These are phyloP conservation scores for Cheilosia grossa DNA, from an alignment of 2,888 invertebrate species.

Conservation along the genomic window DNA sequence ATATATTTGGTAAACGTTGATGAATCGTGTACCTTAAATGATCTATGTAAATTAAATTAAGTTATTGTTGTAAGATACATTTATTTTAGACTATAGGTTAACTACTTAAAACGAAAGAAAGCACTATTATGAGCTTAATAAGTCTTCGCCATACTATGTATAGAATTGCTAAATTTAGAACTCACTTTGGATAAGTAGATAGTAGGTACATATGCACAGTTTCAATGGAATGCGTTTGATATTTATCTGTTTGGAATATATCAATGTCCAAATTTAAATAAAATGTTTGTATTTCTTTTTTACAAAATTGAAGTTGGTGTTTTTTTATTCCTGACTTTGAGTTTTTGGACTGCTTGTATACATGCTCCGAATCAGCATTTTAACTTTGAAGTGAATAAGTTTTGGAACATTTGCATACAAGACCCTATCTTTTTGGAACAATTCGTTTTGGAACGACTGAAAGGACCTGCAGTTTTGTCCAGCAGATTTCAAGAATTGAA, in stretches of 20 bases:
- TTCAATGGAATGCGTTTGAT: constrained; percentile 40
- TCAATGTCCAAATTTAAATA: constrained; percentile 38
- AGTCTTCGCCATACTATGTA: constrained; percentile 42
- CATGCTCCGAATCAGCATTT: too few species aligned
- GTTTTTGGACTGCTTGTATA: too few species aligned
- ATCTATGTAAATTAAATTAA: constrained; percentile 15
- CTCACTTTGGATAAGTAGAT: constrained; percentile 19
- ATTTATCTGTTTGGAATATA: constrained; percentile 20
- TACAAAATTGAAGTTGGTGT: constrained; percentile 34
- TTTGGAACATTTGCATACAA: too few species aligned
- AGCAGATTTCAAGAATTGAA: too few species aligned
- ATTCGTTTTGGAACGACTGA: too few species aligned
- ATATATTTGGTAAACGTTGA: constrained; percentile 36
- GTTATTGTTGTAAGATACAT: constrained; percentile 13
- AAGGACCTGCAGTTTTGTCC: too few species aligned
- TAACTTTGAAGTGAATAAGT: too few species aligned
- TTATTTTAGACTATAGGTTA: not conserved
- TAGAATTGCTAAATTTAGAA: constrained; percentile 30
- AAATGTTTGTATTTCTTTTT: constrained; percentile 54
- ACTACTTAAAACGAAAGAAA: not conserved
- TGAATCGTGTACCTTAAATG: constrained; percentile 40
- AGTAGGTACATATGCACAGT: constrained; percentile 21
- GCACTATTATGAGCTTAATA: constrained; percentile 20
- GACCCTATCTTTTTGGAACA: too few species aligned
- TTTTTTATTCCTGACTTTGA: not conserved